Base-by-base conservation (phyloP, 2,888 invertebrate species). In the Thereva unica region DNA sequence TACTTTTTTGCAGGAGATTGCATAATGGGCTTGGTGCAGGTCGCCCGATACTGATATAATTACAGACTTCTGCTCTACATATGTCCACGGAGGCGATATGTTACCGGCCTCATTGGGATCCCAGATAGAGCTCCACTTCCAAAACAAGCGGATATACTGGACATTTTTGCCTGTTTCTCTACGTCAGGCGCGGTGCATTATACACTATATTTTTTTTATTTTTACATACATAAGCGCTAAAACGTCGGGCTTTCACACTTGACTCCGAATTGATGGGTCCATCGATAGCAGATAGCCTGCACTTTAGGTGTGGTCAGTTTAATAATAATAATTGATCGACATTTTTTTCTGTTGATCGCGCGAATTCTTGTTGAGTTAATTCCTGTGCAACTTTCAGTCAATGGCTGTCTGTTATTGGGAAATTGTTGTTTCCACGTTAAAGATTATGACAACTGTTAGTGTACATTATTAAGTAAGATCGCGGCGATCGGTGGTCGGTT, bases 31-130 rank as follows among this genome's bases (percentile, higher is more conserved):
- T 55, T 55, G 55, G 55, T 55, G 55, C 55, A 55, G 55, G 55
- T 55, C 55, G 55, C 23, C 55, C 41, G 55, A 55, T 55, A 55
- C 55, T 55, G 55, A 55, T 55, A 55, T 55, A 55, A 45, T 57
- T 57, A 44, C 57, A 57, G 57, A 57, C 57, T 57, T 57, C 45
- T 57, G 57, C 57, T 57, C 57, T 44, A 57, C 57, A 45, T 57
- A 57, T 45, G 57, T 57, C 44, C 23, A 57, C 37, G 57, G 55
- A 55, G 55, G 55, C 55, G 55, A 55, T 55, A 41, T 55, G 55
- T 55, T 55, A 55, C 55, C 53, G 41, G 55, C 41, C 55, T 55
- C 55, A 53, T 38, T 53, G 53, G 52, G 55, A 55, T 55, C 41
- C 23, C 34, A 55, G 41, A 55, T 55, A 34, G 41, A 55, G 55